Percentiles rank a stretch among this genome's conserved stretches.
Conservation (phyloP, 2,797 vertebrate genomes). For the Amblyraja radiata region DNA sequence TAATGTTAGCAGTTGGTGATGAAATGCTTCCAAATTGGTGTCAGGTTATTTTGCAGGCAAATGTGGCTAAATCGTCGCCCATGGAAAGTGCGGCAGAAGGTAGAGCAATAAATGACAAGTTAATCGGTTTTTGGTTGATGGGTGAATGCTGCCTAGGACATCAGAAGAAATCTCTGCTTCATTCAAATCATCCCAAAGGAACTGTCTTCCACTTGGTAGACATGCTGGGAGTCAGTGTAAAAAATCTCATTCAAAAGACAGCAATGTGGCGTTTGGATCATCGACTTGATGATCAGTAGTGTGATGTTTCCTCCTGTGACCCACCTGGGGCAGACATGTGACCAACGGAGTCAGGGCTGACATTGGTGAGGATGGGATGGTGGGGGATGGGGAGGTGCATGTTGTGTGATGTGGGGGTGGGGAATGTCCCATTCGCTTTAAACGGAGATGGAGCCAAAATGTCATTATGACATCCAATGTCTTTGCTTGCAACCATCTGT, state of each 20-base stretch:
- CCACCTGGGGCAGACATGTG: background rate
- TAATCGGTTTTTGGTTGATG: background rate
- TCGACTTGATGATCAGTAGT: background rate
- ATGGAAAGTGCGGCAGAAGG: background rate
- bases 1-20: too few species aligned
- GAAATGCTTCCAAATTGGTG: background rate
- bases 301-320: too few species aligned
- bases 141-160: background rate
- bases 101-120: background rate
- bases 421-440: background rate
- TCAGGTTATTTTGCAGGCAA: background rate
- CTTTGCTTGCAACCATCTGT: background rate
- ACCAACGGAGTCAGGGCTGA: background rate
- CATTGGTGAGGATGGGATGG: background rate
- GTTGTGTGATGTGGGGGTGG: background rate
- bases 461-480: background rate
- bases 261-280: background rate
- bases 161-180: background rate
- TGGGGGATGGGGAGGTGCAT: background rate
- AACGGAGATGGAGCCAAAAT: conserved; percentile 1
- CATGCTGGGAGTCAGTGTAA: background rate
- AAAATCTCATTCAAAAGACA: background rate
- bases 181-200: background rate
- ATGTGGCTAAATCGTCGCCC: background rate
- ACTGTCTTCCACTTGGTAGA: background rate